phyloP scores from a whole-genome alignment of 1,140 invertebrate species.

The Leguminivora glycinivorella region DNA sequence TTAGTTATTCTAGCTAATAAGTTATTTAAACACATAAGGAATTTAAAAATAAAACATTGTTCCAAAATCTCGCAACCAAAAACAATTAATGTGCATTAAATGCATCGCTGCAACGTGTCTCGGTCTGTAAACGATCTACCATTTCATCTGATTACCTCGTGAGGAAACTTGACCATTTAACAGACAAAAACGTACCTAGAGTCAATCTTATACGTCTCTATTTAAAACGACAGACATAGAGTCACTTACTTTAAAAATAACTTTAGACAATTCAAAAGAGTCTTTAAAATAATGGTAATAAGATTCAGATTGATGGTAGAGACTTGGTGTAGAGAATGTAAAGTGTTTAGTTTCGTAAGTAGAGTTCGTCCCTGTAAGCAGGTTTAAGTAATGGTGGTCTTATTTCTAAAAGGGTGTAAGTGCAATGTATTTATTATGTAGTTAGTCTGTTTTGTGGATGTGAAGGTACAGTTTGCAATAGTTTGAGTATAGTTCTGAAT shows the following conservation, averaged over 20 bases:
- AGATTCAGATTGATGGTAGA: neutral
- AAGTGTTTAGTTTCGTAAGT: conserved; percentile 9
- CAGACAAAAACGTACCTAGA: neutral
- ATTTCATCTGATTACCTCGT: conserved; percentile 15
- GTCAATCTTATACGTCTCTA: neutral
- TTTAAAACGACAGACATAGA: neutral
- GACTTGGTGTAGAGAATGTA: neutral
- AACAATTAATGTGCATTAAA: neutral
- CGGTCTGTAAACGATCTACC: conserved; percentile 14
- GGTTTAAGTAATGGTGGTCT: neutral
- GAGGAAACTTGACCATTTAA: conserved; percentile 12
- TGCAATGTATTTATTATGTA: neutral
- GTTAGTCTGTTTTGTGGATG: neutral
- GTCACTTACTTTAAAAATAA: neutral
- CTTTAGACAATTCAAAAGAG: neutral
- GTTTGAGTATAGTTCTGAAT: neutral
- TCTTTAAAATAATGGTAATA: neutral
- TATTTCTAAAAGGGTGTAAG: neutral
- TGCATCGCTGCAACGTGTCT: conserved; percentile 2
- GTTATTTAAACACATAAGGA: no score
- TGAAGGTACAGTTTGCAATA: neutral
- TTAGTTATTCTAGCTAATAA: no score
- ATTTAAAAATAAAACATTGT: no score
- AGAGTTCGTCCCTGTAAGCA: conserved; percentile 3
- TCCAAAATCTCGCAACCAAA: no score